Evolutionary conservation across 2,888 invertebrate genomes (phyloP).

Genomic region (Hypselothyrea guttata): DNA sequence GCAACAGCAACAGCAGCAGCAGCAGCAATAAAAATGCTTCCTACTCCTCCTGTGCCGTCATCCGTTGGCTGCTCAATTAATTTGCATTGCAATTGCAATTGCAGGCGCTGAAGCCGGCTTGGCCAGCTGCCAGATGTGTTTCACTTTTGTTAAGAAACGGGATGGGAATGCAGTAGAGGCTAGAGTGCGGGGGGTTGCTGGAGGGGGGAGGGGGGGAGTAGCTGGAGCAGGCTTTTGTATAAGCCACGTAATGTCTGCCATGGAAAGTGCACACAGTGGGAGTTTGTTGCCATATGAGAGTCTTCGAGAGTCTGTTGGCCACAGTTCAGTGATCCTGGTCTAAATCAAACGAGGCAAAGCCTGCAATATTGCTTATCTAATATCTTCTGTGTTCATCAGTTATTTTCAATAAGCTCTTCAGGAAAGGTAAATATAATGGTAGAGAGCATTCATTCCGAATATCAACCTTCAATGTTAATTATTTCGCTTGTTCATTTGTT

Average conservation of each 20-base stretch:
- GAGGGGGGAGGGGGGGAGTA: not conserved
- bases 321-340: slow-evolving; percentile 51
- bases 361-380: too few relatives aligned
- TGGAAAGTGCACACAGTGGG: slow-evolving; percentile 50
- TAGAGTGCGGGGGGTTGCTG: too few relatives aligned
- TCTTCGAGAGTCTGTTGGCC: slow-evolving; percentile 7
- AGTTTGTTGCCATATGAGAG: slow-evolving; percentile 18
- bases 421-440: too few relatives aligned
- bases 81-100: slow-evolving; percentile 54
- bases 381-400: too few relatives aligned
- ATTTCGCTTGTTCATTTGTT: too few relatives aligned
- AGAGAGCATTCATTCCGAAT: too few relatives aligned
- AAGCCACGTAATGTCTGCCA: slow-evolving; percentile 42
- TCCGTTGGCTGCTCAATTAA: slow-evolving; percentile 58
- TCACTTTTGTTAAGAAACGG: not conserved
- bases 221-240: not conserved
- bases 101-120: slow-evolving; percentile 62
- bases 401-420: too few relatives aligned
- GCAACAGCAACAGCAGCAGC: too few relatives aligned
- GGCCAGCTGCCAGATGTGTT: slow-evolving; percentile 38
- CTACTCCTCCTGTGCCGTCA: slow-evolving; percentile 50
- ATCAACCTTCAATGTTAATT: too few relatives aligned
- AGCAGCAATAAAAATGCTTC: slow-evolving; percentile 26
- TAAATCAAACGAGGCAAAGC: too few relatives aligned
- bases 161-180: not conserved